These are phyloP conservation scores for Teleiodes luculella DNA, from an alignment of 2,888 invertebrate species.

Conservation along the genomic window DNA sequence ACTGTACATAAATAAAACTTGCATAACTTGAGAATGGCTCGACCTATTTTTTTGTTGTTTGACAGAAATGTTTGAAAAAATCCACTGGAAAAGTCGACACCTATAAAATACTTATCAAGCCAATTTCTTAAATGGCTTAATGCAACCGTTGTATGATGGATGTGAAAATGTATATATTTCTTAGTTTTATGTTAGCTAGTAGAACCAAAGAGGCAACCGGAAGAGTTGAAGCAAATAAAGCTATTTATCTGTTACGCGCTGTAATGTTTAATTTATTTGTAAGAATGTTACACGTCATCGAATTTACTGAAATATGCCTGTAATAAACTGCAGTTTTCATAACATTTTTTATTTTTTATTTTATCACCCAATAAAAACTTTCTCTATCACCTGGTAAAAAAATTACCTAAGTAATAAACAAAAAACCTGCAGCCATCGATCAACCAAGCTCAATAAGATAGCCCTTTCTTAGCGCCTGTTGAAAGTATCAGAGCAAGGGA, in stretches of 20 bases:
- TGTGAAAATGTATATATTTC: slow-evolving; percentile 35
- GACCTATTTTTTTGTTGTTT: too few species aligned
- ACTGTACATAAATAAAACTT: too few species aligned
- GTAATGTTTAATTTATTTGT: slow-evolving; percentile 74
- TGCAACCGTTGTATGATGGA: slow-evolving; percentile 11
- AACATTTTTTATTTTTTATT: slow-evolving; percentile 34
- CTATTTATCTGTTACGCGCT: slow-evolving; percentile 72
- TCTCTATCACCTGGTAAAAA: background rate
- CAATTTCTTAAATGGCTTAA: background rate
- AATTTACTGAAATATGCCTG: slow-evolving; percentile 53
- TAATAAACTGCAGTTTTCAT: slow-evolving; percentile 60
- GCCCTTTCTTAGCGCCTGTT: too few species aligned
- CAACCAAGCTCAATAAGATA: too few species aligned
- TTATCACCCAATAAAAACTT: background rate
- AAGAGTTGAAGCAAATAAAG: slow-evolving; percentile 55
- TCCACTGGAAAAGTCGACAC: too few species aligned
- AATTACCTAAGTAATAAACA: too few species aligned
- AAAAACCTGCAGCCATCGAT: too few species aligned
- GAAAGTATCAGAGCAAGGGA: too few species aligned
- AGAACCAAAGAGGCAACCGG: slow-evolving; percentile 75
- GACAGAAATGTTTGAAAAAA: too few species aligned
- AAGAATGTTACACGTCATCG: slow-evolving; percentile 47
- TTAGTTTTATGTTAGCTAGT: slow-evolving; percentile 60
- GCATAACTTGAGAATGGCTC: too few species aligned
- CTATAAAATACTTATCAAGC: too few species aligned